Evolutionary conservation across 2,888 invertebrate genomes (phyloP).

Genomic region (Platycheirus albimanus): DNA sequence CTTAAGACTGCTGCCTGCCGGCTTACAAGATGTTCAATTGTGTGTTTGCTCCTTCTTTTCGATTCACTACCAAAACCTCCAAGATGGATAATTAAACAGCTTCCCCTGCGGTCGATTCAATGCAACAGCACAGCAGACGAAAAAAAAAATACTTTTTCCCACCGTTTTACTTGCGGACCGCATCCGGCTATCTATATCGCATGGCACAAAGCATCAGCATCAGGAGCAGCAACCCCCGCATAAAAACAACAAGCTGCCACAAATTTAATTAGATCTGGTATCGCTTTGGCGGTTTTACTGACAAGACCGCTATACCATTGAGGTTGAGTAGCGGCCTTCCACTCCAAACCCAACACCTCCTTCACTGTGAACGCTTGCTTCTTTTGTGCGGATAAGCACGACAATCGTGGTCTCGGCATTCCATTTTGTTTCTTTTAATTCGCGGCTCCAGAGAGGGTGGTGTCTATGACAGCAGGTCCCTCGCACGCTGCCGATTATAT

Average conservation of each 20-base stretch:
- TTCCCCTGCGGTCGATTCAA: constrained; percentile 13
- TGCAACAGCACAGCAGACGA: background rate
- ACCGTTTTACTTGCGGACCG: constrained; percentile 10
- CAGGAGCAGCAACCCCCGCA: background rate
- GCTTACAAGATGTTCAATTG: constrained; percentile 50
- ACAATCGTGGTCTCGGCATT: constrained; percentile 22
- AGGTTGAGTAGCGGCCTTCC: constrained; percentile 38
- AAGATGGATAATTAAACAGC: constrained; percentile 65
- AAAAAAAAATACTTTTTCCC: background rate
- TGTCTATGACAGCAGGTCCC: constrained; percentile 30
- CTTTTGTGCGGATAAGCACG: constrained; percentile 44
- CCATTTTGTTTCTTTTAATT: constrained; percentile 23
- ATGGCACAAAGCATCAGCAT: background rate
- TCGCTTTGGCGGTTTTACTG: constrained; percentile 66
- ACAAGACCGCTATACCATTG: constrained; percentile 60
- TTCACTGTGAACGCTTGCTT: constrained; percentile 14
- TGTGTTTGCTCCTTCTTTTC: constrained; percentile 42
- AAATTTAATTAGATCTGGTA: constrained; percentile 70
- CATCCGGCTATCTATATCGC: constrained; percentile 52
- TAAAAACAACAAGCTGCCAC: constrained; percentile 60
- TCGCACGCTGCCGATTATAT: background rate
- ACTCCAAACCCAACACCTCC: constrained; percentile 55
- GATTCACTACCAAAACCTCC: constrained; percentile 46
- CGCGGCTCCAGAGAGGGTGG: background rate
- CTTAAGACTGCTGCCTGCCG: too few relatives aligned